Conservation (phyloP, 2,113 vertebrate genomes). For the Erythrocebus patas region DNA sequence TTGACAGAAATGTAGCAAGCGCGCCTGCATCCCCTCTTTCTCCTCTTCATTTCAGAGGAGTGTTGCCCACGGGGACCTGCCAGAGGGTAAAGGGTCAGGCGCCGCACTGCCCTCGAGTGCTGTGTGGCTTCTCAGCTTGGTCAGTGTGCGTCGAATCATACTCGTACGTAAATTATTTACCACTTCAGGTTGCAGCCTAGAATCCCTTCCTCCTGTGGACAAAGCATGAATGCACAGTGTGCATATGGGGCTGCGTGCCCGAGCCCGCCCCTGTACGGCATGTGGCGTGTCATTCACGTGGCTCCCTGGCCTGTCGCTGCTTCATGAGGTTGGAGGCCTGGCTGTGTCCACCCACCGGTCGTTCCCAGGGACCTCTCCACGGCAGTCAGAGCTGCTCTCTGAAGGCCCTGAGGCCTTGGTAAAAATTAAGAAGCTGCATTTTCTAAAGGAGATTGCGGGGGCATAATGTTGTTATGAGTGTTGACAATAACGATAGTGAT, state of each 20-base stretch:
- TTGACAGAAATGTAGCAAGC: not conserved
- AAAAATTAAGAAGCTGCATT: not conserved
- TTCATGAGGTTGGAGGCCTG: no score
- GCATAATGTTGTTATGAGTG: accelerated
- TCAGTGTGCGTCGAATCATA: not conserved
- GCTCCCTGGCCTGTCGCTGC: accelerated
- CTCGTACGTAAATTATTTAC: accelerated
- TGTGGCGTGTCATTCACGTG: accelerated
- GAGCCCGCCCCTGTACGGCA: not conserved
- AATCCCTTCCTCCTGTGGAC: not conserved
- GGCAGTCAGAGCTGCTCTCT: not conserved
- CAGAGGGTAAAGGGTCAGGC: not conserved
- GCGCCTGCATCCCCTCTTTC: conserved; percentile 16
- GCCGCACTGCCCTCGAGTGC: not conserved
- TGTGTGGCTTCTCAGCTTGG: not conserved
- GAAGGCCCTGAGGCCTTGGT: accelerated
- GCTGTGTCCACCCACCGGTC: no score
- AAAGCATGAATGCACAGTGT: accelerated
- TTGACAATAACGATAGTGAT: accelerated
- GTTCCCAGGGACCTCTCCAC: not conserved
- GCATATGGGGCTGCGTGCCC: accelerated
- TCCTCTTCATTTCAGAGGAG: not conserved
- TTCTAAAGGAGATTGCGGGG: not conserved
- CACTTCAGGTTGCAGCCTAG: accelerated
- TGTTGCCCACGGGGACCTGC: not conserved